A percentile compares a stretch with the other conserved stretches of the same genome.
phyloP scores from a whole-genome alignment of 2,888 invertebrate species.

The Schizaphis graminum region DNA sequence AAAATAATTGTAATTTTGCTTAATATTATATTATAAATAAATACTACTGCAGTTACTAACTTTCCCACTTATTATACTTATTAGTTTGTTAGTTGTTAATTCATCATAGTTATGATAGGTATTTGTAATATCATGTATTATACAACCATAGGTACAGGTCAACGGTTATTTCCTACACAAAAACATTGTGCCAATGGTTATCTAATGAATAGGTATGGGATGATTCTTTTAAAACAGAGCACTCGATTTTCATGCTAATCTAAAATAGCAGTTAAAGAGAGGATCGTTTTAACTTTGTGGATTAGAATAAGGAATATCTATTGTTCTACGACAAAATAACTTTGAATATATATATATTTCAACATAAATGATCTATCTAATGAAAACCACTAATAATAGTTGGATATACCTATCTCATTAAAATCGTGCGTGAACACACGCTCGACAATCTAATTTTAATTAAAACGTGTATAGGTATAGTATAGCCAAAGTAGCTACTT shows the following conservation, averaged over 20 bases:
- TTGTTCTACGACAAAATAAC: background rate
- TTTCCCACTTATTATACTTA: too few species aligned
- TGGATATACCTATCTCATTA: background rate
- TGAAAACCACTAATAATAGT: background rate
- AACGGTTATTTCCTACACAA: background rate
- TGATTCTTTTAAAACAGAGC: background rate
- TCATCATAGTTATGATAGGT: too few species aligned
- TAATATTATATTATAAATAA: background rate
- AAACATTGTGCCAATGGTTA: background rate
- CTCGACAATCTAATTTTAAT: constrained; percentile 8
- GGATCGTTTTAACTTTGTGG: background rate
- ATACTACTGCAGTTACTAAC: background rate
- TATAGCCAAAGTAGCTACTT: background rate
- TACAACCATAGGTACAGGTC: background rate
- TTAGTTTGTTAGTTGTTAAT: too few species aligned
- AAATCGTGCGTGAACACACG: background rate
- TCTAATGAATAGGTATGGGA: background rate
- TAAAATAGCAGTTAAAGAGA: background rate
- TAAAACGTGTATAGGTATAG: background rate
- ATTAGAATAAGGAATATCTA: background rate
- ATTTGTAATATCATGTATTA: background rate
- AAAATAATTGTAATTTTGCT: background rate
- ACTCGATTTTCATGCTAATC: background rate
- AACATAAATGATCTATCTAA: background rate
- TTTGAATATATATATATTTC: background rate